These are phyloP conservation scores for Scalopus aquaticus DNA, from an alignment of 2,113 vertebrate species.

Conservation along the genomic window DNA sequence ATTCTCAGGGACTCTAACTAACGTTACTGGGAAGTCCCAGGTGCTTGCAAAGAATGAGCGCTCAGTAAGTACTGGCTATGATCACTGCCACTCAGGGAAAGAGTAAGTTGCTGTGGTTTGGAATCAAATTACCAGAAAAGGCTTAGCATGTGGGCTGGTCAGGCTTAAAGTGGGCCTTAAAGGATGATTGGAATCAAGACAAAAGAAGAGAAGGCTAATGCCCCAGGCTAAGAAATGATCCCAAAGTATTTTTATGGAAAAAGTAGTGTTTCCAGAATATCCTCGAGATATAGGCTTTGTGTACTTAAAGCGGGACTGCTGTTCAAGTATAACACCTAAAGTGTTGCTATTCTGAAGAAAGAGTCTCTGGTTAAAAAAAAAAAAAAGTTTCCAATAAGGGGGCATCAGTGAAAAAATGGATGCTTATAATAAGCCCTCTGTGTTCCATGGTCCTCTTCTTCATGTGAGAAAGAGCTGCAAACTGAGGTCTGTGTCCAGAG, in stretches of 20 bases:
- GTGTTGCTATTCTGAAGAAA: background rate
- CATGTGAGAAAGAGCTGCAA: background rate
- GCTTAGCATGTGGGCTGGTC: background rate
- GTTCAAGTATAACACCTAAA: background rate
- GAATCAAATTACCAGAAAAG: background rate
- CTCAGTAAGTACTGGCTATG: background rate
- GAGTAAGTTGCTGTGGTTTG: background rate
- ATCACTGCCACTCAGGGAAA: background rate
- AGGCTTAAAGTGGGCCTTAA: background rate
- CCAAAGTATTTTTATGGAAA: background rate
- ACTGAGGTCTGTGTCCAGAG: background rate
- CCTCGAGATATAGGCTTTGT: background rate
- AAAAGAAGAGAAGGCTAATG: background rate
- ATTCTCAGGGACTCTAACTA: background rate
- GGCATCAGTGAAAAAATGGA: background rate
- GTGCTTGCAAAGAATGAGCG: background rate
- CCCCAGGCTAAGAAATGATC: background rate
- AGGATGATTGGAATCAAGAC: background rate
- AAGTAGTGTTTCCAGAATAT: background rate
- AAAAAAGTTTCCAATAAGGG: slow-evolving; percentile 27
- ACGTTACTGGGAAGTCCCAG: too few species aligned
- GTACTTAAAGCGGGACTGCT: background rate
- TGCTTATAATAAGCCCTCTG: background rate
- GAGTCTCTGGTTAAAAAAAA: slow-evolving; percentile 1
- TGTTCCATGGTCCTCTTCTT: background rate